phyloP scores from a whole-genome alignment of 2,113 vertebrate species.

The Ptilonorhynchus violaceus region DNA sequence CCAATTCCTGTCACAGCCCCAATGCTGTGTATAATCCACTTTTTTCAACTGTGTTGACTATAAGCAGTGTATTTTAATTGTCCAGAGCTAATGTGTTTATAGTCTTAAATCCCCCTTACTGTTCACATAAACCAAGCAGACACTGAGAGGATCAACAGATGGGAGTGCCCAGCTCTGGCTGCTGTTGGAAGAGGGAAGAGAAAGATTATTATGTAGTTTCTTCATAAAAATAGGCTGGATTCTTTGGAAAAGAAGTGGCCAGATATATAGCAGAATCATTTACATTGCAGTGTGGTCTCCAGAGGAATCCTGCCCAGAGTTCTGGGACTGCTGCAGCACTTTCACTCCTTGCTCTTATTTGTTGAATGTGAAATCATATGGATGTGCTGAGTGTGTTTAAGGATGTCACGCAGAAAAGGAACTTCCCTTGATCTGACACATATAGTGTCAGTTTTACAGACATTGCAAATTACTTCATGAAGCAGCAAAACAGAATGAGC shows the following conservation, averaged over 20 bases:
- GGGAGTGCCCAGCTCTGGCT: background rate
- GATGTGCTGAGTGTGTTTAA: background rate
- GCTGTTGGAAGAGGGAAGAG: background rate
- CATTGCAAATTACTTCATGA: background rate
- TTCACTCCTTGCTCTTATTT: background rate
- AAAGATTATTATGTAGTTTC: background rate
- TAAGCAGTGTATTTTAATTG: constrained; percentile 34
- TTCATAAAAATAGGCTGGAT: background rate
- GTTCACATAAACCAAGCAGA: background rate
- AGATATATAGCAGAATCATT: background rate
- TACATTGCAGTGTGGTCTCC: background rate
- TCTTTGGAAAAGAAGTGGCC: background rate
- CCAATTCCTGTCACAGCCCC: background rate
- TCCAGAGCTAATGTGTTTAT: background rate
- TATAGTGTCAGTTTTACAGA: background rate
- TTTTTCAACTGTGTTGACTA: background rate
- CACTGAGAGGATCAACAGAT: background rate
- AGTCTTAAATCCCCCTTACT: background rate
- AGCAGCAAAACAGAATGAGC: background rate
- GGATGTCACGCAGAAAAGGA: background rate
- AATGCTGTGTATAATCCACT: background rate
- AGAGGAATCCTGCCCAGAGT: background rate
- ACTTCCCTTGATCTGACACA: background rate
- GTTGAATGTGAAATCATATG: background rate
- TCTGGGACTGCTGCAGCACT: background rate